phyloP scores from a whole-genome alignment of 2,888 invertebrate species.

The Adelognathus sp. region DNA sequence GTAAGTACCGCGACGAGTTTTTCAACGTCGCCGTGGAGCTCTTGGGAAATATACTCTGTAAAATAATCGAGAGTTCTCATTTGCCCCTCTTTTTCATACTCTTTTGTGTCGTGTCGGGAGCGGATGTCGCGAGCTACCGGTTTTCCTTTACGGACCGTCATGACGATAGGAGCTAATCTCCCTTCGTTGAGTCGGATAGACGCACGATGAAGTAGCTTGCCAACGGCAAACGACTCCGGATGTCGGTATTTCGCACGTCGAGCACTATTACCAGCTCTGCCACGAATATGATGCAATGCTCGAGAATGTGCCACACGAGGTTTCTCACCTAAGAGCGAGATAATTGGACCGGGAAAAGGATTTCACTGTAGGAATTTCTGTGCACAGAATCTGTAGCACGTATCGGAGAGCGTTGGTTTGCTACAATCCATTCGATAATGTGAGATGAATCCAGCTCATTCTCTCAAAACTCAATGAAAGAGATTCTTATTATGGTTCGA shows the following conservation, averaged over 20 bases:
- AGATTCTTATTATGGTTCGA: no score
- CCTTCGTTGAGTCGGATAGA: constrained; percentile 36
- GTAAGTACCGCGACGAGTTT: not conserved
- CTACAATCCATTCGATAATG: no score
- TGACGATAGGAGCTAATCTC: constrained; percentile 42
- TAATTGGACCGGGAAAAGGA: constrained; percentile 31
- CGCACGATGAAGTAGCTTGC: constrained; percentile 2
- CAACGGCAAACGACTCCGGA: constrained; percentile 18
- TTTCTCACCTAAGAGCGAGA: not conserved
- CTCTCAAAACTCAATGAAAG: no score
- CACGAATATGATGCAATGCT: constrained; percentile 3
- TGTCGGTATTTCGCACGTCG: constrained; percentile 45
- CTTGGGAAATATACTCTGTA: not conserved
- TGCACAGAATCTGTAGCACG: no score
- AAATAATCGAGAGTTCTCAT: constrained; percentile 51
- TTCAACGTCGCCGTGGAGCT: constrained; percentile 13
- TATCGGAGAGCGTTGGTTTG: no score
- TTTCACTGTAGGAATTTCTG: constrained; percentile 23
- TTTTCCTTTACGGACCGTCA: constrained; percentile 45
- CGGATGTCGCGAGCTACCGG: constrained; percentile 42
- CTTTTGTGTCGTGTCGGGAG: constrained; percentile 11
- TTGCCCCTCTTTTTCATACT: constrained; percentile 27
- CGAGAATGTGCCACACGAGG: constrained; percentile 23
- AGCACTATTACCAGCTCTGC: not conserved
- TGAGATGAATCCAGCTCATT: no score